Evolutionary conservation across 2,888 invertebrate genomes (phyloP).

Genomic region (Theretra japonica): DNA sequence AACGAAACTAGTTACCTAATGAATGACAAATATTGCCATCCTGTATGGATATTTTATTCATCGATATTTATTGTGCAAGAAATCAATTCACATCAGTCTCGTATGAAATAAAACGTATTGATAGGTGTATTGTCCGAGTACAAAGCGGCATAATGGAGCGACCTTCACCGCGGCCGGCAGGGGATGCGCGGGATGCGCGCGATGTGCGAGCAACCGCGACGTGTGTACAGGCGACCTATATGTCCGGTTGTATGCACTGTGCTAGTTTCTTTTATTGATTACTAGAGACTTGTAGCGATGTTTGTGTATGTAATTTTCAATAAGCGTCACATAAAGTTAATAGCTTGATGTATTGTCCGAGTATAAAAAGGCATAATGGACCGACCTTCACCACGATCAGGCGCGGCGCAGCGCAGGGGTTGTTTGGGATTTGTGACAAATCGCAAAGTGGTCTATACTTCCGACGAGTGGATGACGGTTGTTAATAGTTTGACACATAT

Average conservation of each 20-base stretch:
- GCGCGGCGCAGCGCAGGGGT: too few species aligned
- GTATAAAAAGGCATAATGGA: constrained; percentile 2
- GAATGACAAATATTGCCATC: too few species aligned
- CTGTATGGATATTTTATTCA: too few species aligned
- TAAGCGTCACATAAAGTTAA: background rate
- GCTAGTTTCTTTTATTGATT: background rate
- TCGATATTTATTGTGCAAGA: too few species aligned
- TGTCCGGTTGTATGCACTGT: background rate
- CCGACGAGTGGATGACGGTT: too few species aligned
- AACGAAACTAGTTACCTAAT: too few species aligned
- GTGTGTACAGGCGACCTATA: background rate
- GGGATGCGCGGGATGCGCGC: background rate
- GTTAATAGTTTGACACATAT: too few species aligned
- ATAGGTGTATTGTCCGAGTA: background rate
- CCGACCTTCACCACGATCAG: too few species aligned
- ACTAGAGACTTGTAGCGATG: background rate
- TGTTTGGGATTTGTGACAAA: background rate
- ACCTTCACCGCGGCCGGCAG: constrained; percentile 6
- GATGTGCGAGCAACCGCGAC: constrained; percentile 11
- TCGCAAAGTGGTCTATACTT: too few species aligned
- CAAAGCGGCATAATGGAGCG: constrained; percentile 2
- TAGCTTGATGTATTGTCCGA: background rate
- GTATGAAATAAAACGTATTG: background rate
- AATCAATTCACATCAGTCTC: background rate
- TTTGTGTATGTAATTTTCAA: background rate